Evolutionary conservation across 2,797 vertebrate species (phyloP), one percentile per base, ranked within the genome.

Genomic region (Carapus acus): DNA sequence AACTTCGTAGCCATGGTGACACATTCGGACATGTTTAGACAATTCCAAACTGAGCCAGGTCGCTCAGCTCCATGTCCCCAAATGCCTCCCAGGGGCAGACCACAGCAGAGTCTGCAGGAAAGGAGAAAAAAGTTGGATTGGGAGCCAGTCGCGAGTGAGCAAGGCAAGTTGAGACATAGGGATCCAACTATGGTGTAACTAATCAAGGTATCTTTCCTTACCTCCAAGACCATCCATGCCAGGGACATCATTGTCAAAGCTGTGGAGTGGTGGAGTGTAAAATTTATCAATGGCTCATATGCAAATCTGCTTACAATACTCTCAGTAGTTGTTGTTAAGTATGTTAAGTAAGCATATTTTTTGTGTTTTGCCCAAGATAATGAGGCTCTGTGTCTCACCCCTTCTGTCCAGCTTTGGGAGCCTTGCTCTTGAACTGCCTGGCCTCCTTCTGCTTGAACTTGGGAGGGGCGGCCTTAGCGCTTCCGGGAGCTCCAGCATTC

Each of bases 81-180:
- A 81, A 83, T 3, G 70, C 71, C 67, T 83, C 78, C 83, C 83
- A 85, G 23, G 80, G 78, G 43, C 83, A 85, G 52, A 83, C 3
- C 2, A 82, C 66, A 1, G 48, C 73, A 0, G 47, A 43, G 2
- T 68, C 79, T 82, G 50, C 44, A 46, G 36, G 48, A 58, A 2
- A 64, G 11, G 16, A n/a, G 47, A 14, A 3, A 20, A 18, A 57
- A 23, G 15, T 0, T 1, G 14, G 2, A 16, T 23, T 29, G 7
- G 12, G 22, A 3, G 11, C 11, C 19, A 13, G 43, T 5, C 4
- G 0, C 3, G 18, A 1, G 14, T 3, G 15, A 11, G 11, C 6
- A 29, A 29, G 27, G 11, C 27, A 29, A 29, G 27, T 6, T 11
- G 6, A 29, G 27, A 29, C 27, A 6, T 6, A 11, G 6, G 2